Percentiles rank a stretch among this genome's conserved stretches.
Conservation (phyloP, 2,888 invertebrate genomes). For the Leptinotarsa peninsularis region DNA sequence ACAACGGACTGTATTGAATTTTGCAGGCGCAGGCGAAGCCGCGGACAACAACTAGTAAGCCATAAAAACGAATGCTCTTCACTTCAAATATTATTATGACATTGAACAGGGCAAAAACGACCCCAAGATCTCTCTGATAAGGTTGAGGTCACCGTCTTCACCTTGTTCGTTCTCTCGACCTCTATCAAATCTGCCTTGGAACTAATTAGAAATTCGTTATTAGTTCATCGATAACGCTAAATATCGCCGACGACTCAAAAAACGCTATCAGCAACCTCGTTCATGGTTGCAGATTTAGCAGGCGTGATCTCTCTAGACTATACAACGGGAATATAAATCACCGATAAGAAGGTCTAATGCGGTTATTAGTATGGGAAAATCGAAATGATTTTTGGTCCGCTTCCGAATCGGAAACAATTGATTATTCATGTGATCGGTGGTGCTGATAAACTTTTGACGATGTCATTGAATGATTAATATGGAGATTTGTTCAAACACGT, state of each 20-base stretch:
- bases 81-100: too few species aligned
- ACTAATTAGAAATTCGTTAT: conserved; percentile 1
- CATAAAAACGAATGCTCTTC: too few species aligned
- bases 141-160: conserved; percentile 13
- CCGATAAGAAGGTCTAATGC: background rate
- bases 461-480: too few species aligned
- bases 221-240: conserved; percentile 2
- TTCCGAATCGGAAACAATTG: conserved; percentile 1
- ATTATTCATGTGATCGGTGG: background rate
- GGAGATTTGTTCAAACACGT: too few species aligned
- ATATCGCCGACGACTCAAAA: background rate
- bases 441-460: background rate
- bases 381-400: background rate
- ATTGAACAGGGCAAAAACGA: conserved; percentile 9
- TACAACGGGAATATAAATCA: background rate
- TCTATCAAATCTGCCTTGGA: conserved; percentile 8
- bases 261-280: conserved; percentile 1
- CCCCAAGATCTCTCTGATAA: background rate
- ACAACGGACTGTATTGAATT: too few species aligned
- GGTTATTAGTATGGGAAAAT: background rate
- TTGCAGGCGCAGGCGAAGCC: too few species aligned
- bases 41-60: too few species aligned
- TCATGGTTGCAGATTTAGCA: background rate
- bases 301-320: background rate
- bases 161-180: conserved; percentile 9